Evolutionary conservation across 2,888 invertebrate species (phyloP), one percentile per base, ranked within the genome.

Genomic region (Balanococcus diminutus): DNA sequence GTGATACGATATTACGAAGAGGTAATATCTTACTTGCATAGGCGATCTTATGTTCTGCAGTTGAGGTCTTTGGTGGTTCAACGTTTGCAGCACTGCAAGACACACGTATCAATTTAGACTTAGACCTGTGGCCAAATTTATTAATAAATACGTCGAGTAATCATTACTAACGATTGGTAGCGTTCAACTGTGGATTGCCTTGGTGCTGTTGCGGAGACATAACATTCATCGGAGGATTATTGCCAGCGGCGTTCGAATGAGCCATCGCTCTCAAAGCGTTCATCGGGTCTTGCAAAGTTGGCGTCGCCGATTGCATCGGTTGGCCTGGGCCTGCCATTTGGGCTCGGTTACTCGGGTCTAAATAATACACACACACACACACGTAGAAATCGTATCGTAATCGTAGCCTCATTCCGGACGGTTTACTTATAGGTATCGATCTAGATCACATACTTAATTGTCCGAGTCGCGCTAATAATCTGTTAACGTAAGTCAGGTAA

Each of bases 181-280:
- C 87, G 51, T 86, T 56, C 3, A 39, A 14, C 11, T 67, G 72
- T 2, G 42, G 75, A 67, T 36, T 67, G 25, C 87, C 87, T 46
- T n/a, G 46, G 4, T 46, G 46, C 46, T 86, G 86, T 32, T 86
- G 86, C 28, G 86, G 86, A 3, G 46, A n/a, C 46, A 86, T 87
- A 81, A 87, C 86, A 72, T 86, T 86, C 86, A 86, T 87, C 86
- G 86, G 86, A 42, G 82, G 87, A 31, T 86, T 86, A 11, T 81
- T 39, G 32, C 81, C 84, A 25, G 94, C 94, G n/a, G 94, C 94
- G n/a, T 46, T 46, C 89, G 96, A 96, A 86, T 95, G 94, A 2
- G 97, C 96, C 87, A 97, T 91, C 88, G 94, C 96, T 90, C 96
- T 96, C 42, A 97, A 90, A 0, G 97, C 96, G 89, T 96, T 96